Base-by-base conservation (phyloP, 1,140 invertebrate genomes). In the Aphidius ervi region DNA sequence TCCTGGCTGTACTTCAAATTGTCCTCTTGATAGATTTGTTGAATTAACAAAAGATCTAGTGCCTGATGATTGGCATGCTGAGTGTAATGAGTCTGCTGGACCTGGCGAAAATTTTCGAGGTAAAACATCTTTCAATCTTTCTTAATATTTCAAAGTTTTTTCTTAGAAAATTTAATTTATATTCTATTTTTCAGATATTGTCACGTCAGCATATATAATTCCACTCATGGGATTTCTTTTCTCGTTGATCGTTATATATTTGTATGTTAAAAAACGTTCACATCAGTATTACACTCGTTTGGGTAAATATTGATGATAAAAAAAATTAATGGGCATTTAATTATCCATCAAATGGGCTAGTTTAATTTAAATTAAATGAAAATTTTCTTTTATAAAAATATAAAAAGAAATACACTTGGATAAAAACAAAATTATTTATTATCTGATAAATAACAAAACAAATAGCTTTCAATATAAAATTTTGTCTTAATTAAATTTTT, bases 1-100 rank as follows among this genome's bases (percentile, higher is more conserved):
- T 59, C 84, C 86, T 10, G 81, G 81, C n/a, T 89, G 88, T 67
- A 74, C 76, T 9, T 59, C 73, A 6, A 73, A 80, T 10, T 90
- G 88, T 67, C 82, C 85, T 5, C 63, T 89, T 2, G 67, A 80
- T 8, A 68, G 83, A 62, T 85, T 89, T 69, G 65, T 80, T 8
- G 65, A 69, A 50, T 45, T 86, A 9, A 83, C 82, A 10, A 76
- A 79, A 65, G 75, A 81, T 59, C 63, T 82, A 2, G 68, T 86
- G 67, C 85, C 85, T 39, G 65, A 69, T 39, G 74, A 86, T 66
- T 85, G 84, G 84, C 74, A 82, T 6, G 71, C 70, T 42, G 85
- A 86, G 65, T 87, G 85, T 69, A 73, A 67, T 61, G 52, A 66
- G 47, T 70, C 69, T 55, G 65, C 67, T 58, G 58, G 77, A 59